Base-by-base conservation (phyloP, 2,113 vertebrate genomes). In the Prionailurus viverrinus region DNA sequence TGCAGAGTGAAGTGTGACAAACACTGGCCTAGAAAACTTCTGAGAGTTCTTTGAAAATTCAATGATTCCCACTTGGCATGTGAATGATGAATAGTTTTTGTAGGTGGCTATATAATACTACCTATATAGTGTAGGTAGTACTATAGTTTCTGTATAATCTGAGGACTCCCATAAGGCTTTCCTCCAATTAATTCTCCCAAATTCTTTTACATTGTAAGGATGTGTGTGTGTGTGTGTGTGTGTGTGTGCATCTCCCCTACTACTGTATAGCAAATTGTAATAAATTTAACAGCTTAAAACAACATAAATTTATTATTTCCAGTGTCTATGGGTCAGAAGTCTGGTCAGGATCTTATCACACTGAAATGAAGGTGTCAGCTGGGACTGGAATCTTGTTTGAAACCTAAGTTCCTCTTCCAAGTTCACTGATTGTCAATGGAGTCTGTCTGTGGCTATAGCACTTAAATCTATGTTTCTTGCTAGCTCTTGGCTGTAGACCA, bases 31-130 rank as follows among this genome's bases (percentile, higher is more conserved):
- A 14, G 33, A 95, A 71, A 69, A 88, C 12, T 89, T 12, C 73
- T 51, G 36, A 23, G 14, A 23, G 4, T 85, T 87, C 31, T 93
- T 89, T 95, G 81, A 82, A 91, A 88, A 55, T 76, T 92, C 45
- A 80, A 2, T 21, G 27, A 80, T 90, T 94, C 79, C 87, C 80
- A 23, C 41, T 86, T 83, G 61, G 14, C 31, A 15, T 25, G 48
- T 53, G 45, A 91, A 58, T 88, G 29, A 45, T 69, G 31, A 94
- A 63, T 74, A 65, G 6, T 36, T 94, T 92, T 31, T 61, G 27
- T 65, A 79, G 36, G 19, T 53, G 48, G 15, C 63, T 63, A 27
- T 1, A 4, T 39, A 66, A 29, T 14, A 27, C 3, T 80, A 78
- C 15, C n/a, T 58, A 41, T 53, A 41, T 79, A 39, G 16, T 45